Percentiles rank a stretch among this genome's conserved stretches.
Evolutionary conservation across 2,797 vertebrate species (phyloP).

Genomic region (Cossypha polioptera): DNA sequence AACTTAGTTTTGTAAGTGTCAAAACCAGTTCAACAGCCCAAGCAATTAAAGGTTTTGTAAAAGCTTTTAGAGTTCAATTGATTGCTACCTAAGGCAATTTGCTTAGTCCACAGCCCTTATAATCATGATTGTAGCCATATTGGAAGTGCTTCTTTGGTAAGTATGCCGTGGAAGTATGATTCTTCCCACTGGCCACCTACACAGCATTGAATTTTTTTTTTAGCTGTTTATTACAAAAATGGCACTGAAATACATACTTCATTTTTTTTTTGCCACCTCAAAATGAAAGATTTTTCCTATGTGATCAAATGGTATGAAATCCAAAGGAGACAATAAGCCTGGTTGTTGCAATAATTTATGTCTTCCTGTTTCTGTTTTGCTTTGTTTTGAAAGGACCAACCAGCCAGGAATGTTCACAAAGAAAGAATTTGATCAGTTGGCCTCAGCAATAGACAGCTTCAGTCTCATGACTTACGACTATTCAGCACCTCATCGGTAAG

Average conservation of each 20-base stretch:
- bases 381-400: slow-evolving; percentile 75
- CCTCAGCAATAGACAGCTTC: slow-evolving; percentile 87
- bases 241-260: not conserved
- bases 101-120: not conserved
- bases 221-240: not conserved
- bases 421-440: slow-evolving; percentile 90
- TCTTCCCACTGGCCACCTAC: not conserved
- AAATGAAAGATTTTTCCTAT: not conserved
- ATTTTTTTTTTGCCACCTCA: not conserved
- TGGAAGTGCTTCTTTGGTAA: not conserved
- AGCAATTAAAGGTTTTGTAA: not conserved
- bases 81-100: not conserved
- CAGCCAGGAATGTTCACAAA: slow-evolving; percentile 89
- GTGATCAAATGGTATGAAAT: not conserved
- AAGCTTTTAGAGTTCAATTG: not conserved
- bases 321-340: not conserved
- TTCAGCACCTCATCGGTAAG: slow-evolving; percentile 81
- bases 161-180: not conserved
- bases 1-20: not conserved
- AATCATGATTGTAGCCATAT: not conserved
- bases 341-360: not conserved
- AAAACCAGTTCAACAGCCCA: not conserved
- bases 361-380: not conserved
- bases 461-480: slow-evolving; percentile 99
- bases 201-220: not conserved